Base-by-base conservation (phyloP, 2,113 vertebrate genomes). In the Pseudonaja textilis region DNA sequence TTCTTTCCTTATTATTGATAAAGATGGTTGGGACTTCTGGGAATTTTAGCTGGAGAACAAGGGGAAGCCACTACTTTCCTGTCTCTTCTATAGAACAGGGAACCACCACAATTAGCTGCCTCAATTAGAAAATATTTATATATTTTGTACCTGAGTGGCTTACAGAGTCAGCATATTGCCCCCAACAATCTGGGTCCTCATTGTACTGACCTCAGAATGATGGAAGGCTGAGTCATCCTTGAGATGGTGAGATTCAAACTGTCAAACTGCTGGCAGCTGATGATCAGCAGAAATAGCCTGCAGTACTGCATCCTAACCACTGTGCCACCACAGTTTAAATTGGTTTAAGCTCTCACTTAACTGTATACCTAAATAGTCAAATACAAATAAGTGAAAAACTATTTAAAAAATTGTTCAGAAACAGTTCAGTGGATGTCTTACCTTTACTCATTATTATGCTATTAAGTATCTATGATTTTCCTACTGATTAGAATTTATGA, bases 401-500 rank as follows among this genome's bases (percentile, higher is more conserved):
- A 45, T 92, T 85, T 26, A 88, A 10, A 42, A 57, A 55, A 50
- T 54, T 85, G 5, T 20, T 8, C 4, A 29, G 91, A 26, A 23
- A n/a, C 92, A 7, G 61, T 7, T 3, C 0, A 86, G 55, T 0
- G 1, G 20, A 26, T 54, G 22, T 92, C 95, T 86, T 69, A 86
- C 47, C 25, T 1, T 0, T 45, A 89, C 16, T 3, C 20, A 90
- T 29, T 94, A 93, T 93, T 90, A 92, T 94, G 6, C 34, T 74
- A 89, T 85, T 94, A 88, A 93, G 95, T 94, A 95, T 91, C 45
- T 93, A 0, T 81, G 90, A 52, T 29, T 47, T 59, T 12, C 9
- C 26, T 93, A 56, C 10, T 90, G 54, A 95, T 93, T 89, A 94
- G 23, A 93, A 64, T 26, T 85, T 92, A 54, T 87, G 94, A 95